Evolutionary conservation across 1,140 invertebrate genomes (phyloP), one percentile per base, ranked within the genome.

Genomic region (Stenopsyche tienmushanensis): DNA sequence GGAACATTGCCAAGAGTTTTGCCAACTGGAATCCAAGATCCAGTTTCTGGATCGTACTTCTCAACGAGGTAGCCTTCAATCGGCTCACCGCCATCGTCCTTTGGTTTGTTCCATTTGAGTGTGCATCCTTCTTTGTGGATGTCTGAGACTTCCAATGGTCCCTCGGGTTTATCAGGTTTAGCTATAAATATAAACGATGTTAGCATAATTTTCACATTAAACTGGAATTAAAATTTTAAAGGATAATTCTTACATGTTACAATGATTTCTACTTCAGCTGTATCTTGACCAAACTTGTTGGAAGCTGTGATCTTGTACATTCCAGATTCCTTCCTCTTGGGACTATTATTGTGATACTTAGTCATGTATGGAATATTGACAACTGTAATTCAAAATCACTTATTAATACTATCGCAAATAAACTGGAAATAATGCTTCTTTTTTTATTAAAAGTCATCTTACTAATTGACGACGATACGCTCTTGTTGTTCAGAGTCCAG

Each of bases 91-190:
- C 97, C 97, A 77, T 99, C 96, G 77, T 99, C 97, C 74, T 95
- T 97, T 0, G 96, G 96, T 78, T 93, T 90, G 75, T 97, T 97
- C 97, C 97, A 99, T 75, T 94, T 94, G 1, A 99, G 83, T 59
- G 91, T 97, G 78, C 94, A 96, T 29, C 92, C 93, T 70, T 98
- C 94, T 71, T 96, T 97, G 82, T 93, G 86, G 45, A 99, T 86
- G 73, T 98, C 94, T 1, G 91, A 90, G n/a, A 98, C 93, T 76
- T 97, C 94, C 1, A 98, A 77, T 7, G 96, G 97, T 44, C 96
- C 96, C 82, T 97, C 93, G 0, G 97, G 97, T 73, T 91, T 90
- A 20, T 88, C 86, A 47, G 96, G 96, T 78, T 93, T 93, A 29
- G 91, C 94, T 94, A 75, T 8, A 47, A 26, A 47, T 26, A 21